Percentiles rank a stretch among this genome's conserved stretches.
These are phyloP conservation scores for Centruroides sculpturatus DNA, from an alignment of 1,140 invertebrate genomes.

Conservation along the genomic window DNA sequence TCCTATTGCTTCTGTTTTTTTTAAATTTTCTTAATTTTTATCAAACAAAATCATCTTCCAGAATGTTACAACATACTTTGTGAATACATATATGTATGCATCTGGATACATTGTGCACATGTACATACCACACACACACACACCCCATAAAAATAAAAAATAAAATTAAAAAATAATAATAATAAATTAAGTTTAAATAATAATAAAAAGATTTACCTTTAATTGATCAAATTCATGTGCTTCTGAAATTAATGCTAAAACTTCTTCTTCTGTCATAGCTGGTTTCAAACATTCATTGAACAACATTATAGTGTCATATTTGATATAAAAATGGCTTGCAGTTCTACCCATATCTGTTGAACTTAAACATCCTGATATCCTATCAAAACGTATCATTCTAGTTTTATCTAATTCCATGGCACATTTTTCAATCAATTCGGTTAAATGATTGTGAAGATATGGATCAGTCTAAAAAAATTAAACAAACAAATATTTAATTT, in stretches of 20 bases:
- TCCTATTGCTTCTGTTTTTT: too few relatives aligned
- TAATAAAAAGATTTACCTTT: constrained; percentile 44
- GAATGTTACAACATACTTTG: too few relatives aligned
- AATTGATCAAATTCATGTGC: constrained; percentile 93
- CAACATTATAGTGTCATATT: constrained; percentile 86
- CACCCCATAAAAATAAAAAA: too few relatives aligned
- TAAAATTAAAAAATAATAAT: too few relatives aligned
- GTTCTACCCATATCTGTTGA: constrained; percentile 83
- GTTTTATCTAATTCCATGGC: constrained; percentile 79
- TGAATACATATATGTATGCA: too few relatives aligned
- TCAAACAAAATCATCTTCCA: too few relatives aligned
- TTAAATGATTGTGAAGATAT: constrained; percentile 41
- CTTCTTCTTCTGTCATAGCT: constrained; percentile 68
- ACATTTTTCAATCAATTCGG: constrained; percentile 57
- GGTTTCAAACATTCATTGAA: constrained; percentile 61
- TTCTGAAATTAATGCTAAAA: constrained; percentile 74
- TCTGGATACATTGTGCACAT: too few relatives aligned
- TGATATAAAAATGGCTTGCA: constrained; percentile 95
- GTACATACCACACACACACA: too few relatives aligned
- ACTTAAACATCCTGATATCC: constrained; percentile 61
- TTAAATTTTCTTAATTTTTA: too few relatives aligned
- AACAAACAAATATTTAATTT: too few relatives aligned
- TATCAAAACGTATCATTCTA: constrained; percentile 84
- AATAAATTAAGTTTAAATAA: not conserved
- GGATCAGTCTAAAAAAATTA: constrained; percentile 49